Conservation (phyloP, 2,888 invertebrate species). For the Drepana falcataria region DNA sequence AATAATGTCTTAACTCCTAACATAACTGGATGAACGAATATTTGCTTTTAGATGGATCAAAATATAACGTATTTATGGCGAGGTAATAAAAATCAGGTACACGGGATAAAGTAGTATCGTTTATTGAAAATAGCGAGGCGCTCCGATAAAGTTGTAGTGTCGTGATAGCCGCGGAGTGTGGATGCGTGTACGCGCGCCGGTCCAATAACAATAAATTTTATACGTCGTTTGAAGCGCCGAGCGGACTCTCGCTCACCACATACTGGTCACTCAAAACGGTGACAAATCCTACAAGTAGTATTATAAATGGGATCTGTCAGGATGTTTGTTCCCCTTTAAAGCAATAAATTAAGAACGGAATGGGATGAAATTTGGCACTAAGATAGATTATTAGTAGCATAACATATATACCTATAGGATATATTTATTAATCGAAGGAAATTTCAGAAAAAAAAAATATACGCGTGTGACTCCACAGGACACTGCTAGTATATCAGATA, state of each 20-base stretch:
- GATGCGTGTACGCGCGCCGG: constrained; percentile 73
- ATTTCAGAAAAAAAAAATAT: background rate
- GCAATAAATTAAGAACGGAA: constrained; percentile 2
- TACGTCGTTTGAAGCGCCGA: constrained; percentile 70
- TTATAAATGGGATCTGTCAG: too few relatives aligned
- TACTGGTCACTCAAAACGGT: constrained; percentile 4
- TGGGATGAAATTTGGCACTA: too few relatives aligned
- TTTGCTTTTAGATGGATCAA: constrained; percentile 14
- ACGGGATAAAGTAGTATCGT: constrained; percentile 43
- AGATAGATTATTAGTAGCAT: too few relatives aligned
- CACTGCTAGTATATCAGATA: background rate
- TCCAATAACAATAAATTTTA: constrained; percentile 78
- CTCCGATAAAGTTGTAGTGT: constrained; percentile 69
- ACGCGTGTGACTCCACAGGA: background rate
- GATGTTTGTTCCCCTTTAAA: too few relatives aligned
- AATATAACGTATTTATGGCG: constrained; percentile 25
- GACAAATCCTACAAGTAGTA: too few relatives aligned
- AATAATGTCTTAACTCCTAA: too few relatives aligned
- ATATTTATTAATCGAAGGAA: too few relatives aligned
- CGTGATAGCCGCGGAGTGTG: constrained; percentile 76
- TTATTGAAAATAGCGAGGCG: constrained; percentile 49
- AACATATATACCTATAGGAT: too few relatives aligned
- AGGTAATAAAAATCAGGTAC: constrained; percentile 39
- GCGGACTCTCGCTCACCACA: constrained; percentile 23
- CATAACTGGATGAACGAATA: too few relatives aligned